These are phyloP conservation scores for Orthonyx spaldingii DNA, from an alignment of 2,113 vertebrate species.

Conservation along the genomic window DNA sequence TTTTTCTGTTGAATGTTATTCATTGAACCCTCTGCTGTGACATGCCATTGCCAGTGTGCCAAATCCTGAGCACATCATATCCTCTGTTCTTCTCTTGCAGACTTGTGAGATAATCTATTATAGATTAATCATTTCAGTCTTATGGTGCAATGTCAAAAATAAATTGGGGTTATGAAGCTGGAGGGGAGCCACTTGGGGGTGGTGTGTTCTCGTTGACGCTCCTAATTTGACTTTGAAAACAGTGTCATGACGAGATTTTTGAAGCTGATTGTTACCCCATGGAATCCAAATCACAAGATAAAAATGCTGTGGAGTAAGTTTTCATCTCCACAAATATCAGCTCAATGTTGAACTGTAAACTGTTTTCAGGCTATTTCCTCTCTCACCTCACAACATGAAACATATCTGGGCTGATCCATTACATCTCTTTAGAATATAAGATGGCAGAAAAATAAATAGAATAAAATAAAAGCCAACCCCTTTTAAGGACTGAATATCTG, in stretches of 20 bases:
- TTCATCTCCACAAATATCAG: constrained; percentile 35
- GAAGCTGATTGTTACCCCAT: constrained; percentile 20
- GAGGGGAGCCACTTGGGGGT: constrained; percentile 13
- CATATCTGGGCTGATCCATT: constrained; percentile 39
- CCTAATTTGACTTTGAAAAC: constrained; percentile 66
- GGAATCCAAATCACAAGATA: constrained; percentile 40
- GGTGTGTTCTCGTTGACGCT: neutral
- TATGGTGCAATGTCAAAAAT: constrained; percentile 55
- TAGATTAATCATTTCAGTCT: constrained; percentile 44
- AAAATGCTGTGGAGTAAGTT: constrained; percentile 28
- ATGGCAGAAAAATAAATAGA: constrained; percentile 16
- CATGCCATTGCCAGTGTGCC: neutral
- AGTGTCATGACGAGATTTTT: constrained; percentile 26
- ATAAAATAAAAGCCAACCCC: neutral
- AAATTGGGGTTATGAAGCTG: constrained; percentile 39
- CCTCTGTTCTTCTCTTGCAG: constrained; percentile 11
- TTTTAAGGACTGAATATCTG: constrained; percentile 38
- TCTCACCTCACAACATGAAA: constrained; percentile 4
- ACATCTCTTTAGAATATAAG: constrained; percentile 38
- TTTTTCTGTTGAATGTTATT: neutral
- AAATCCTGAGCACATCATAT: constrained; percentile 17
- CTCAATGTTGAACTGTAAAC: constrained; percentile 3
- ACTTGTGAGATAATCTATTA: constrained; percentile 40
- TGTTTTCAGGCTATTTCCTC: constrained; percentile 17
- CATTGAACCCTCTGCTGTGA: neutral